phyloP scores from a whole-genome alignment of 2,888 invertebrate species.

The Ectemnius cavifrons region DNA sequence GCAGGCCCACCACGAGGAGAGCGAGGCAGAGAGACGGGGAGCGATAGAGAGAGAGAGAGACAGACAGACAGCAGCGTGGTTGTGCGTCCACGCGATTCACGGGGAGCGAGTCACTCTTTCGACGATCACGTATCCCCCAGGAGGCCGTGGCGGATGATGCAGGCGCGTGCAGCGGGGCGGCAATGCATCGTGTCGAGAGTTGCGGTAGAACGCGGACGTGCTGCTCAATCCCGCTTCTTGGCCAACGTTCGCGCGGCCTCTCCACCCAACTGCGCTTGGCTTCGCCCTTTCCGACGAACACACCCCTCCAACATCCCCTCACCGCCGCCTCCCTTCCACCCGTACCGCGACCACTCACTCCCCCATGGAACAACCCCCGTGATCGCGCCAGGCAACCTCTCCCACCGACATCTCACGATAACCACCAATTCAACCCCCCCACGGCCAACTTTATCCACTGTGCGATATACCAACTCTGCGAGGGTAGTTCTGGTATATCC shows the following conservation, averaged over 20 bases:
- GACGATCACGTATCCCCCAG: conserved; percentile 39
- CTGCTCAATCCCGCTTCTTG: not conserved
- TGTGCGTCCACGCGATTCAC: too few species aligned
- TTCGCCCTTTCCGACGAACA: not conserved
- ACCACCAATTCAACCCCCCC: not conserved
- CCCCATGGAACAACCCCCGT: conserved; percentile 6
- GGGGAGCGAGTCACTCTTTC: not conserved
- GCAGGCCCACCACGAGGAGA: conserved; percentile 31
- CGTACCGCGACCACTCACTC: too few species aligned
- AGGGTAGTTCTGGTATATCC: not conserved
- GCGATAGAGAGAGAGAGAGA: not conserved
- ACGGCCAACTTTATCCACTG: not conserved
- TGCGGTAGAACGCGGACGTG: not conserved
- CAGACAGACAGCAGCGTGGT: too few species aligned
- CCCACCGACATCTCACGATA: conserved; percentile 5
- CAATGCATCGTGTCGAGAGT: conserved; percentile 30
- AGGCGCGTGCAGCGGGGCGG: conserved; percentile 7
- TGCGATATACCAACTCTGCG: not conserved
- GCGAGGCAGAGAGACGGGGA: not conserved
- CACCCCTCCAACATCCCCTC: conserved; percentile 26
- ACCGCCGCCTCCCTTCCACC: not conserved
- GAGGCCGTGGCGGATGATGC: conserved; percentile 6
- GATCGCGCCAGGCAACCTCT: conserved; percentile 25
- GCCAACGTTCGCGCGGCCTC: conserved; percentile 19
- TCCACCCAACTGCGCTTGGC: conserved; percentile 25